These are phyloP conservation scores for Gymnocypris eckloni DNA, from an alignment of 2,797 vertebrate genomes.

Conservation along the genomic window DNA sequence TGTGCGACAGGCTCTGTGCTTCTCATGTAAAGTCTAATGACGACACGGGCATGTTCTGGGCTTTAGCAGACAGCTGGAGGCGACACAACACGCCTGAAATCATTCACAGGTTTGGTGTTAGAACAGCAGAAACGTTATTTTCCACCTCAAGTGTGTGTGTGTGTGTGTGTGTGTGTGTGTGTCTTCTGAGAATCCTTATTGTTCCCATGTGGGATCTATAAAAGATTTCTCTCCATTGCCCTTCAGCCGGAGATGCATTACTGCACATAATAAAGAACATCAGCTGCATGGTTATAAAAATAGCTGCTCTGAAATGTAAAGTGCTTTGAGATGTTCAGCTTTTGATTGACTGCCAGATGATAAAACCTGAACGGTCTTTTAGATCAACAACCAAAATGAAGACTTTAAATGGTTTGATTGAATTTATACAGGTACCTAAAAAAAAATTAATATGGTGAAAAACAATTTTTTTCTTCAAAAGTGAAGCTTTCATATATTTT, in stretches of 20 bases:
- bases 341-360: neutral
- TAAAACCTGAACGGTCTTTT: neutral
- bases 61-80: constrained; percentile 35
- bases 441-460: no score
- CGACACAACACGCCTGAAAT: neutral
- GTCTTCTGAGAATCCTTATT: constrained; percentile 13
- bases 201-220: constrained; percentile 30
- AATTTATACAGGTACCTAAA: neutral
- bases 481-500: no score
- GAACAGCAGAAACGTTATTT: constrained; percentile 1
- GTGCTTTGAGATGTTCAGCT: constrained; percentile 1
- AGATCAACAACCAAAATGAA: neutral
- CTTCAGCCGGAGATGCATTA: constrained; percentile 12
- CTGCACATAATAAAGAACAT: constrained; percentile 24
- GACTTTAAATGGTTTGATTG: neutral
- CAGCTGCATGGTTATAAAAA: neutral
- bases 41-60: neutral
- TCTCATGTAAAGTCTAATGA: constrained; percentile 8
- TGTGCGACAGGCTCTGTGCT: neutral
- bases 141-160: neutral
- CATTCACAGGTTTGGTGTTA: constrained; percentile 4
- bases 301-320: neutral
- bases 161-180: neutral
- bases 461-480: no score
- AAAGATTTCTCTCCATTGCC: constrained; percentile 26